These are phyloP conservation scores for Lochmaea crataegi DNA, from an alignment of 2,888 invertebrate species.

Conservation along the genomic window DNA sequence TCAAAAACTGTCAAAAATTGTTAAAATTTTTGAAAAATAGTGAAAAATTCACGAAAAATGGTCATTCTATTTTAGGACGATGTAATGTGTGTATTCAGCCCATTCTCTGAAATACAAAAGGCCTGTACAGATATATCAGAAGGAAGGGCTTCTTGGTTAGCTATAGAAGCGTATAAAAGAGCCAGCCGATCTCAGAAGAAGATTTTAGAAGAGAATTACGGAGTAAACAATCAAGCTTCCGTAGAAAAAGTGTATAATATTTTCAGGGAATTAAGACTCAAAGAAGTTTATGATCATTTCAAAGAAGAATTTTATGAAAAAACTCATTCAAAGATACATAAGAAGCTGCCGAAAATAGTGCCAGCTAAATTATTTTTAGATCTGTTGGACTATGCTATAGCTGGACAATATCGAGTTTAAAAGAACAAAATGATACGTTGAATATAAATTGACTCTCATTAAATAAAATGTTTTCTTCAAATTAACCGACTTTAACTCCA, in stretches of 20 bases:
- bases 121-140: not conserved
- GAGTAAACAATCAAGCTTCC: not conserved
- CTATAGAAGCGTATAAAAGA: not conserved
- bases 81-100: not conserved
- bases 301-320: not conserved
- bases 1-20: too few relatives aligned
- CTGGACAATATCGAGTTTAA: too few relatives aligned
- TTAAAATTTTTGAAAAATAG: too few relatives aligned
- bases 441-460: too few relatives aligned
- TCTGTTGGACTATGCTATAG: too few relatives aligned
- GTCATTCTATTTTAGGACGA: slow-evolving; percentile 4
- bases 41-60: too few relatives aligned
- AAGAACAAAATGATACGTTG: too few relatives aligned
- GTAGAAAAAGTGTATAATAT: not conserved
- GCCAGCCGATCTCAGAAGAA: not conserved
- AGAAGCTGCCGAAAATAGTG: too few relatives aligned
- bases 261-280: not conserved
- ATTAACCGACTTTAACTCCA: too few relatives aligned
- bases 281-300: not conserved
- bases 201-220: not conserved
- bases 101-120: not conserved
- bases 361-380: too few relatives aligned
- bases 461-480: too few relatives aligned
- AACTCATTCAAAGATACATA: too few relatives aligned
- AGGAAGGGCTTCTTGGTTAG: not conserved